Evolutionary conservation across 2,888 invertebrate genomes (phyloP).

Genomic region (Ochropleura leucogaster): DNA sequence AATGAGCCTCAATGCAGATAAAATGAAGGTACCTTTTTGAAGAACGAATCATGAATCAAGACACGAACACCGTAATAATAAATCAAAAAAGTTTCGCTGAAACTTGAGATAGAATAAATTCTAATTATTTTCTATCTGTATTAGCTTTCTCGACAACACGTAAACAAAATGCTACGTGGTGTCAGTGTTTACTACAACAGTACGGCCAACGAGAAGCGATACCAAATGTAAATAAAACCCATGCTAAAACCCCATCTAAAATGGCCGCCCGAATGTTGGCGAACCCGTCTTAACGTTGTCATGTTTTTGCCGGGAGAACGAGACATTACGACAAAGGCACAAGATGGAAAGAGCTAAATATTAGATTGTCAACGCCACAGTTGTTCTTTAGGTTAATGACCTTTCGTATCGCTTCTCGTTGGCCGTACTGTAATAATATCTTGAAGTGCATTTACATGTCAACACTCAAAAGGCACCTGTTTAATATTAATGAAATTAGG

Average conservation of each 20-base stretch:
- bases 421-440: too few relatives aligned
- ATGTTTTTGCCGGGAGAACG: too few relatives aligned
- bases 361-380: too few relatives aligned
- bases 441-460: not conserved
- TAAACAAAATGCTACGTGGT: not conserved
- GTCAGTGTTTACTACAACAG: slow-evolving; percentile 33
- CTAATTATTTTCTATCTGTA: slow-evolving; percentile 67
- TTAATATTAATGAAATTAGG: not conserved
- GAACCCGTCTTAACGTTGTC: too few relatives aligned
- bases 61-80: slow-evolving; percentile 67
- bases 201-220: too few relatives aligned
- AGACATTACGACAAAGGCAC: too few relatives aligned
- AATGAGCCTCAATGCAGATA: slow-evolving; percentile 48
- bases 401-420: too few relatives aligned
- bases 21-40: slow-evolving; percentile 15
- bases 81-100: slow-evolving; percentile 72
- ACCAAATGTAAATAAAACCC: too few relatives aligned
- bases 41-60: slow-evolving; percentile 53
- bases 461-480: not conserved
- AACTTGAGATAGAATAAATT: slow-evolving; percentile 67
- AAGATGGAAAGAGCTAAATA: too few relatives aligned
- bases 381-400: too few relatives aligned
- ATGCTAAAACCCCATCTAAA: too few relatives aligned
- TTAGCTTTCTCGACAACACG: slow-evolving; percentile 48
- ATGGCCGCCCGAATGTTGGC: too few relatives aligned